Evolutionary conservation across 2,113 vertebrate genomes (phyloP).

Genomic region (Onychorhynchus coronatus): DNA sequence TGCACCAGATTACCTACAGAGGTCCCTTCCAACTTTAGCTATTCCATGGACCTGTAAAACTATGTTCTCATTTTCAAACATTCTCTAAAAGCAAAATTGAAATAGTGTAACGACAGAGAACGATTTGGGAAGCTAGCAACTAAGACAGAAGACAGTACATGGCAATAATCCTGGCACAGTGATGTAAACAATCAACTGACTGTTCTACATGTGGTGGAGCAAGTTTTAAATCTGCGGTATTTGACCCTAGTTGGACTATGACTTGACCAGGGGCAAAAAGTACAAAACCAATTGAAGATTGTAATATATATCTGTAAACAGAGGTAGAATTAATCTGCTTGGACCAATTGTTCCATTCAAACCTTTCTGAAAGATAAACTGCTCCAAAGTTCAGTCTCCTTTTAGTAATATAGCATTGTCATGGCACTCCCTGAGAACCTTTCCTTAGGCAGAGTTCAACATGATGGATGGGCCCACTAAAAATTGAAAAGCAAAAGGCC

Average conservation of each 20-base stretch:
- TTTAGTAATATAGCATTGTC: constrained; percentile 49
- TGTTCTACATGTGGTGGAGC: not conserved
- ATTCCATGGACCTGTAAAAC: not conserved
- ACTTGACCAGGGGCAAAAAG: not conserved
- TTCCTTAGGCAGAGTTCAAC: constrained; percentile 27
- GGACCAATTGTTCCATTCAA: constrained; percentile 26
- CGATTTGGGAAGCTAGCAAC: not conserved
- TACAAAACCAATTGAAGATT: constrained; percentile 16
- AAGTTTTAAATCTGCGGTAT: not conserved
- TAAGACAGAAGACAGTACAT: not conserved
- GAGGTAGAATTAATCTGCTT: constrained; percentile 11
- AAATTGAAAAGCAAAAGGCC: constrained; percentile 38
- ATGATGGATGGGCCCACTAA: constrained; percentile 47
- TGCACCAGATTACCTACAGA: not conserved
- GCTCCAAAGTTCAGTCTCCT: constrained; percentile 21
- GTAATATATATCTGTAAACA: not conserved
- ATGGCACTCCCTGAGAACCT: constrained; percentile 1
- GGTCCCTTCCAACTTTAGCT: not conserved
- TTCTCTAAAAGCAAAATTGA: not conserved
- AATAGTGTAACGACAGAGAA: not conserved
- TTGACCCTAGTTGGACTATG: not conserved
- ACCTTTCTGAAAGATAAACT: constrained; percentile 56
- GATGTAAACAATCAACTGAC: not conserved
- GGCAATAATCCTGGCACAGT: not conserved
- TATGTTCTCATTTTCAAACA: not conserved